phyloP scores from a whole-genome alignment of 2,888 invertebrate genomes.

The Taphrorychus bicolor region DNA sequence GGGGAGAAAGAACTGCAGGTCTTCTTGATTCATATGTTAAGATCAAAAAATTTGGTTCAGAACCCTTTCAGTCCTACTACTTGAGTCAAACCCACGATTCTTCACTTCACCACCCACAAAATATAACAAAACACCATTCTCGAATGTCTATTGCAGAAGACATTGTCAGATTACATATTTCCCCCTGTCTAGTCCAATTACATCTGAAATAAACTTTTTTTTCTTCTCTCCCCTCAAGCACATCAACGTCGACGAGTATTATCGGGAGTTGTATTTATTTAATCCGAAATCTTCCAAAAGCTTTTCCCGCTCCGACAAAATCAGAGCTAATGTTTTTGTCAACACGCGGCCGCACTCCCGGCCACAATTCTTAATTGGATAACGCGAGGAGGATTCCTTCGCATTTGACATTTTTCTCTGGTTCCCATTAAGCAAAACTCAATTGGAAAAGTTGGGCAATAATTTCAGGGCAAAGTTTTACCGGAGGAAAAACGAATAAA shows the following conservation, averaged over 20 bases:
- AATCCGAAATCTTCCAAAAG: slow-evolving; percentile 4
- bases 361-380: slow-evolving; percentile 39
- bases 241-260: background rate
- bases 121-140: no score
- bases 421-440: slow-evolving; percentile 42
- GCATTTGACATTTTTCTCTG: slow-evolving; percentile 42
- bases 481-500: slow-evolving; percentile 36
- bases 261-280: background rate
- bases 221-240: background rate
- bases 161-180: background rate
- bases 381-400: slow-evolving; percentile 35
- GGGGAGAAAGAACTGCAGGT: no score
- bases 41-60: no score
- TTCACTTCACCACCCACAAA: no score
- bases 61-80: no score
- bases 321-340: slow-evolving; percentile 32
- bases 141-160: no score
- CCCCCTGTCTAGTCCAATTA: background rate
- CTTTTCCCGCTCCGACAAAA: background rate
- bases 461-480: slow-evolving; percentile 35
- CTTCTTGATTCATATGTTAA: no score
- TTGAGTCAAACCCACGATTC: no score
- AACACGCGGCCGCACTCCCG: slow-evolving; percentile 18
- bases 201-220: background rate
- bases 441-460: slow-evolving; percentile 44